Base-by-base conservation (phyloP, 2,797 vertebrate species). In the Syngnathus rostellatus region DNA sequence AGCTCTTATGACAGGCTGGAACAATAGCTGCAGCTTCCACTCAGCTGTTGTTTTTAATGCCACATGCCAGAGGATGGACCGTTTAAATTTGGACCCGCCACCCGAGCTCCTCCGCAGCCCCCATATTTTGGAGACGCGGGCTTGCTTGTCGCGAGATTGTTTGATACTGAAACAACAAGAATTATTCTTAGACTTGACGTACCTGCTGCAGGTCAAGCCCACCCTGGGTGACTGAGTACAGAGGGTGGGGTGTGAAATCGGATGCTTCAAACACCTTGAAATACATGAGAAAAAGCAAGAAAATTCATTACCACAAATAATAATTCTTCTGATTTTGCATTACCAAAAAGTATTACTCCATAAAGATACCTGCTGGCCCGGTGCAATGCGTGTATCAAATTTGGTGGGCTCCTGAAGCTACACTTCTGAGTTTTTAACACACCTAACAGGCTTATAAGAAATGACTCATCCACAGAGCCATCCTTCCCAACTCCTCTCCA, bases 191-290 rank as follows among this genome's bases (percentile, higher is more conserved):
- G 31, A 21, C 19, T 38, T n/a, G 8, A 59, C 76, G 55, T 74
- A 89, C 89, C 85, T 89, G 89, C 77, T 90, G 89, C 71, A 90
- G 86, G 68, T 90, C 88, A 63, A 90, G 81, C 68, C 85, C 86
- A 37, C 84, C 83, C 72, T 89, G 89, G 71, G 84, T 71, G 65
- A 90, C 80, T 40, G 89, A 87, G 79, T 89, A 90, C 66, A 89
- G 67, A 53, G 87, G 89, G 76, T 90, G 89, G 21, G 85, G 84
- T 48, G 88, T 84, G 68, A 82, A 90, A 59, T 90, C 89, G 23
- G 88, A 83, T 0, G 89, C 85, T 45, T 90, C 89, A 68, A 83
- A 89, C 73, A 90, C 80, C 89, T 90, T 68, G 54, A 74, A 51
- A 77, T 68, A 76, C 3, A 65, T 12, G 16, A 16, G n/a, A 14